phyloP scores from a whole-genome alignment of 2,888 invertebrate species.

The Sesamia inferens region DNA sequence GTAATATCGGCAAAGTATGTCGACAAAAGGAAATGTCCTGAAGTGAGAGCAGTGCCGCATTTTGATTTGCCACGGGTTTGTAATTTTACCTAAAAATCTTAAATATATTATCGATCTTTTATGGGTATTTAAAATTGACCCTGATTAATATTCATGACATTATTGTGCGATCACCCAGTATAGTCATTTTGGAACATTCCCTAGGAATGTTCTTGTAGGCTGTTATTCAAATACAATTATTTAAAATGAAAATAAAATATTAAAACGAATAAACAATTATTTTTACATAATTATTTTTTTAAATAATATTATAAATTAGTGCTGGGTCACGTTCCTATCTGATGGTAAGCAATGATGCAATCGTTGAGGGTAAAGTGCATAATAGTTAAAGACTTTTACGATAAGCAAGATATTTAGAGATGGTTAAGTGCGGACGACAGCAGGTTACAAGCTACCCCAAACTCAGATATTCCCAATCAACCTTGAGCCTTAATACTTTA shows the following conservation, averaged over 20 bases:
- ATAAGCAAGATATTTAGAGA: background rate
- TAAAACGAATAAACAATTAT: background rate
- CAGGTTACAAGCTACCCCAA: no score
- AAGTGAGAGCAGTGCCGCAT: conserved; percentile 94
- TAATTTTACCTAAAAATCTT: conserved; percentile 25
- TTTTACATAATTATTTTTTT: background rate
- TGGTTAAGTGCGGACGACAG: no score
- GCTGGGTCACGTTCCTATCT: no score
- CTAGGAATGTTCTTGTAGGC: background rate
- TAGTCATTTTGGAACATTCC: background rate
- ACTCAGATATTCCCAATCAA: no score
- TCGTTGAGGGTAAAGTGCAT: no score
- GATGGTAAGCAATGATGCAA: no score
- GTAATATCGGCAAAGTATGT: conserved; percentile 76
- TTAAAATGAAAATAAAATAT: no score
- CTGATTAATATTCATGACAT: conserved; percentile 14
- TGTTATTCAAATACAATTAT: no score
- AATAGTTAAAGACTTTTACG: background rate
- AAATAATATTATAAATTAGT: no score
- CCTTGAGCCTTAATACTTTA: no score
- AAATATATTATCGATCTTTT: background rate
- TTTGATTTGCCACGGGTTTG: conserved; percentile 93
- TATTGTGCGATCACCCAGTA: conserved; percentile 1
- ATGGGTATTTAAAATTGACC: background rate
- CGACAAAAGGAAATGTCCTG: conserved; percentile 93